Evolutionary conservation across 1,140 invertebrate species (phyloP), one percentile per base, ranked within the genome.

Genomic region (Chelonus insularis): DNA sequence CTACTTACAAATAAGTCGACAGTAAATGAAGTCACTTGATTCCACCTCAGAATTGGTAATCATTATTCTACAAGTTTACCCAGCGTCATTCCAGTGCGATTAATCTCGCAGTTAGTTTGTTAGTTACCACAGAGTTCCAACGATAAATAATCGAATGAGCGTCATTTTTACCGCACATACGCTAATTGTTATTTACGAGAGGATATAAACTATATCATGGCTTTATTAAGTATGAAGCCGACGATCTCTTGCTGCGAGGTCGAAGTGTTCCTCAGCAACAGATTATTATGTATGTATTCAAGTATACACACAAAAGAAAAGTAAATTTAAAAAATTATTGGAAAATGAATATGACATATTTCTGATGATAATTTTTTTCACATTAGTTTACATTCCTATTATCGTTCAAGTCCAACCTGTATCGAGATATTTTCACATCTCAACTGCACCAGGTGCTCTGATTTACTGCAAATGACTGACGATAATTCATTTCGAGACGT

Each of bases 101-200:
- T 72, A 76, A 76, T 72, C 68, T 68, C 70, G 60, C 72, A 64
- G 70, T 68, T 72, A 71, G 70, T 71, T 72, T 69, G 69, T 72
- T 70, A 66, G 64, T 72, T 64, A 69, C 62, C 58, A 43, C 59
- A 59, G 47, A 23, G 57, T 37, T 16, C 39, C n/a, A 47, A 68
- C 65, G 66, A 72, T 68, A 67, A 68, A 68, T 65, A 64, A 66
- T 55, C 18, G 55, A 61, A 55, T 25, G 55, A 64, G 56, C 60
- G 66, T 57, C 60, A 71, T 74, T 70, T 73, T 67, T 68, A 71
- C 67, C 63, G 58, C 57, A 47, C 47, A 58, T 57, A 47, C 61
- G 67, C 66, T 75, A 77, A 77, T 77, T 77, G 68, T 77, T 77
- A 75, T 77, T 77, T 77, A 77, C 72, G 70, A 75, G 65, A 64